These are phyloP conservation scores for Gonioctena quinquepunctata DNA, from an alignment of 1,140 invertebrate species.

Conservation along the genomic window DNA sequence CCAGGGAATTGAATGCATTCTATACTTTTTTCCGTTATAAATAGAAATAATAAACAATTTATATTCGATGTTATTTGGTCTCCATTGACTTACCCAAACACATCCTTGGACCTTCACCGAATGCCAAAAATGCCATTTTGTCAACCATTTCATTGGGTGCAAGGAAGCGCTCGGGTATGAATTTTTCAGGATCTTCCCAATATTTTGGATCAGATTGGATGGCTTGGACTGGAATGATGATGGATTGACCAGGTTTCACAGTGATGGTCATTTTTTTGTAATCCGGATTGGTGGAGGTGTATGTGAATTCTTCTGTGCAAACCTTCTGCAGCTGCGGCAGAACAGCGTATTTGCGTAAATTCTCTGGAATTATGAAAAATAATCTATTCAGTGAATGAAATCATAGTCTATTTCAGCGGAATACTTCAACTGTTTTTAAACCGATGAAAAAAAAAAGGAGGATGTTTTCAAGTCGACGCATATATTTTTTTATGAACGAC, in stretches of 20 bases:
- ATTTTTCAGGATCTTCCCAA: slow-evolving; percentile 62
- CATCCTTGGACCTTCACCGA: slow-evolving; percentile 67
- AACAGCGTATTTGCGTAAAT: slow-evolving; percentile 57
- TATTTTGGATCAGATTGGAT: slow-evolving; percentile 60
- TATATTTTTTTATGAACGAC: too few species aligned
- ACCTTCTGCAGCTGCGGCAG: slow-evolving; percentile 45
- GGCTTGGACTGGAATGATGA: slow-evolving; percentile 62
- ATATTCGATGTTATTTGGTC: too few species aligned
- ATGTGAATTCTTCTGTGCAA: slow-evolving; percentile 34
- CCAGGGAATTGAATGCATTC: too few species aligned
- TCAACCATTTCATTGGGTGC: slow-evolving; percentile 42
- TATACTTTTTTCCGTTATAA: too few species aligned
- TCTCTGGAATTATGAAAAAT: too few species aligned
- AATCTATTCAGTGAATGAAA: too few species aligned
- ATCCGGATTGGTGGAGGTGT: slow-evolving; percentile 34
- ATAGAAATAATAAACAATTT: too few species aligned
- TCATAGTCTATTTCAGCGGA: too few species aligned
- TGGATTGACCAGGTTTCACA: slow-evolving; percentile 57
- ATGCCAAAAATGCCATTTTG: slow-evolving; percentile 60
- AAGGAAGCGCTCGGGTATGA: slow-evolving; percentile 66
- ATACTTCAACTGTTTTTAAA: too few species aligned
- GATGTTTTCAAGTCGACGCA: too few species aligned
- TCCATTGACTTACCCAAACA: slow-evolving; percentile 66
- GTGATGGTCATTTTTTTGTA: slow-evolving; percentile 42
- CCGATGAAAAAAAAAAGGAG: too few species aligned